Percentiles rank a stretch among this genome's conserved stretches.
Conservation (phyloP, 1,140 invertebrate genomes). For the Drosophila tropicalis region DNA sequence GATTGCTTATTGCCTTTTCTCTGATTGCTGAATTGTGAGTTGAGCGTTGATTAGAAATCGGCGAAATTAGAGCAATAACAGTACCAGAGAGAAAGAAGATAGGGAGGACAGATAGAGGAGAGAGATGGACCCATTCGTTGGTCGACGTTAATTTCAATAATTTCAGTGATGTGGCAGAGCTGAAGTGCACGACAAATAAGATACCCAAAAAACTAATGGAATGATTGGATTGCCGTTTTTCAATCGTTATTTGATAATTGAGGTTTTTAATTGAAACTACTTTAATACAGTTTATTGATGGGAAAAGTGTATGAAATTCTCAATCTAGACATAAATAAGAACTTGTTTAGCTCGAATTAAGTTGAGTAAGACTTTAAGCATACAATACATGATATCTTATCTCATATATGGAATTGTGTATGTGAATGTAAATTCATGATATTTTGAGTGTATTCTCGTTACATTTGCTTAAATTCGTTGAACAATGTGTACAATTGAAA, state of each 20-base stretch:
- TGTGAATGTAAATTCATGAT: too few relatives aligned
- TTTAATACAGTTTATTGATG: neutral
- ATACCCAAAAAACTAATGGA: neutral
- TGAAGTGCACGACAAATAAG: neutral
- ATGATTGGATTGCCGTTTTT: neutral
- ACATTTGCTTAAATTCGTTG: too few relatives aligned
- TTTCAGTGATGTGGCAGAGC: neutral
- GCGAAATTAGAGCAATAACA: constrained; percentile 17
- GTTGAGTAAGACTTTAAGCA: too few relatives aligned
- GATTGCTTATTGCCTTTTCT: constrained; percentile 45
- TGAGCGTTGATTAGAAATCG: constrained; percentile 40
- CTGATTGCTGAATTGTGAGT: constrained; percentile 32
- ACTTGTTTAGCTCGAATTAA: too few relatives aligned
- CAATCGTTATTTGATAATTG: neutral
- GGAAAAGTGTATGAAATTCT: too few relatives aligned
- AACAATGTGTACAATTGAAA: too few relatives aligned
- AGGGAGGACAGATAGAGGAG: too few relatives aligned
- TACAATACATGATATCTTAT: too few relatives aligned
- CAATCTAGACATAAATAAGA: too few relatives aligned
- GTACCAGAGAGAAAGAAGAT: too few relatives aligned
- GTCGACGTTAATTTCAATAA: neutral
- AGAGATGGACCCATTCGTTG: neutral
- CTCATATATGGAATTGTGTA: too few relatives aligned
- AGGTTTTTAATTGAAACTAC: neutral
- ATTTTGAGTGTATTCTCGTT: too few relatives aligned